Percentiles rank a stretch among this genome's conserved stretches.
Conservation (phyloP, 2,888 invertebrate species). For the Drosophila leonis region DNA sequence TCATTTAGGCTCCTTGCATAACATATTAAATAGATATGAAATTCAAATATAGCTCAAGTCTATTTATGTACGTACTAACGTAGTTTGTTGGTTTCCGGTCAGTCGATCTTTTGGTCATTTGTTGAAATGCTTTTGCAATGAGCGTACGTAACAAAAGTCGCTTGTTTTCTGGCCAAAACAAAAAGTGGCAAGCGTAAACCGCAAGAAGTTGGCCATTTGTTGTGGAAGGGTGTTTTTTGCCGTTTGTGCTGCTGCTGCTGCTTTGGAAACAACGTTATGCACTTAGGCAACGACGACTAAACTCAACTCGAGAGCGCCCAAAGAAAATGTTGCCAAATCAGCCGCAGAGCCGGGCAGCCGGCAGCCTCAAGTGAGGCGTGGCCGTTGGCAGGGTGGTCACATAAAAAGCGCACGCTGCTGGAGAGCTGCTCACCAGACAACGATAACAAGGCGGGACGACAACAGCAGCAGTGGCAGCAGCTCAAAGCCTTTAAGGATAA, state of each 20-base stretch:
- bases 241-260: slow-evolving; percentile 1
- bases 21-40: background rate
- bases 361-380: slow-evolving; percentile 57
- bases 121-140: slow-evolving; percentile 48
- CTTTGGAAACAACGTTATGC: slow-evolving; percentile 70
- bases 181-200: slow-evolving; percentile 57
- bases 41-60: background rate
- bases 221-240: slow-evolving; percentile 61
- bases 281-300: slow-evolving; percentile 52
- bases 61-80: background rate
- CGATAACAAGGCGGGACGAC: slow-evolving; percentile 65
- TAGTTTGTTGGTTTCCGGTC: background rate
- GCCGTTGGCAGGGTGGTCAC: slow-evolving; percentile 37
- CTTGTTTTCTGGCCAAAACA: slow-evolving; percentile 42
- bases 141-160: slow-evolving; percentile 67
- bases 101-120: slow-evolving; percentile 31
- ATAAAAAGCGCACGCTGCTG: slow-evolving; percentile 61
- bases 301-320: slow-evolving; percentile 19
- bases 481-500: slow-evolving; percentile 47
- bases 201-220: slow-evolving; percentile 74
- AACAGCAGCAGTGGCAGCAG: slow-evolving; percentile 40
- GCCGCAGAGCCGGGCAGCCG: slow-evolving; percentile 58
- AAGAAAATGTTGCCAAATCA: slow-evolving; percentile 77
- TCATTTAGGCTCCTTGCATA: background rate
- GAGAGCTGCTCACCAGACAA: slow-evolving; percentile 61